A percentile compares a stretch with the other conserved stretches of the same genome.
Conservation (phyloP, 2,888 invertebrate genomes). For the Nomada flava region DNA sequence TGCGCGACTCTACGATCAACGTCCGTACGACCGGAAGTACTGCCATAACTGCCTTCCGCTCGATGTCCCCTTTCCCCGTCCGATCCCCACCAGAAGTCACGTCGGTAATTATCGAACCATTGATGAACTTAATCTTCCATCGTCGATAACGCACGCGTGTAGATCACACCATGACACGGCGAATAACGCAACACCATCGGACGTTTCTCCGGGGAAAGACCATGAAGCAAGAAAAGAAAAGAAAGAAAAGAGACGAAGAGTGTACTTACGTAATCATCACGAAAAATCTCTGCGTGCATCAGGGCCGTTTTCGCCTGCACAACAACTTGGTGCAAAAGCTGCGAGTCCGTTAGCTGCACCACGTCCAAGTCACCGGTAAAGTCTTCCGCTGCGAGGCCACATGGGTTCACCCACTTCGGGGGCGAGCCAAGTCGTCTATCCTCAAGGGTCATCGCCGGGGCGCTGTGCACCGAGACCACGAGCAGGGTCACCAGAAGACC, state of each 20-base stretch:
- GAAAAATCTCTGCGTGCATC: constrained; percentile 83
- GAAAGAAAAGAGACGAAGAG: background rate
- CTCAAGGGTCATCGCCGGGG: constrained; percentile 79
- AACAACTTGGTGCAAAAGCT: constrained; percentile 83
- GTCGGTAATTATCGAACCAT: constrained; percentile 66
- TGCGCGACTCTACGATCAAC: constrained; percentile 71
- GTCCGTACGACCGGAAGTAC: constrained; percentile 78
- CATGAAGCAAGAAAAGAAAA: background rate
- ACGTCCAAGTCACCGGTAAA: constrained; percentile 78
- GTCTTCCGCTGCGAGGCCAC: constrained; percentile 82
- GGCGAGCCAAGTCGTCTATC: constrained; percentile 75
- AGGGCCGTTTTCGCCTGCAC: constrained; percentile 84
- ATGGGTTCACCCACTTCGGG: constrained; percentile 86
- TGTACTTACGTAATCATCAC: constrained; percentile 85
- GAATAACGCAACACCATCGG: background rate
- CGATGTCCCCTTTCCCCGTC: constrained; percentile 66
- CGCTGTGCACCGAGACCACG: constrained; percentile 77
- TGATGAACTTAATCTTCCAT: constrained; percentile 63
- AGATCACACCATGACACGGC: background rate
- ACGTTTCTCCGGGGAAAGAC: background rate
- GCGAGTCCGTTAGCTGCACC: constrained; percentile 79
- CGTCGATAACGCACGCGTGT: constrained; percentile 14
- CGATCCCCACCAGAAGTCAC: constrained; percentile 61
- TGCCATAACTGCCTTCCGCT: constrained; percentile 80
- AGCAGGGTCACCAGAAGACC: constrained; percentile 79